Percentiles rank a stretch among this genome's conserved stretches.
Evolutionary conservation across 2,888 invertebrate species (phyloP).

Genomic region (Ganaspis brasiliensis): DNA sequence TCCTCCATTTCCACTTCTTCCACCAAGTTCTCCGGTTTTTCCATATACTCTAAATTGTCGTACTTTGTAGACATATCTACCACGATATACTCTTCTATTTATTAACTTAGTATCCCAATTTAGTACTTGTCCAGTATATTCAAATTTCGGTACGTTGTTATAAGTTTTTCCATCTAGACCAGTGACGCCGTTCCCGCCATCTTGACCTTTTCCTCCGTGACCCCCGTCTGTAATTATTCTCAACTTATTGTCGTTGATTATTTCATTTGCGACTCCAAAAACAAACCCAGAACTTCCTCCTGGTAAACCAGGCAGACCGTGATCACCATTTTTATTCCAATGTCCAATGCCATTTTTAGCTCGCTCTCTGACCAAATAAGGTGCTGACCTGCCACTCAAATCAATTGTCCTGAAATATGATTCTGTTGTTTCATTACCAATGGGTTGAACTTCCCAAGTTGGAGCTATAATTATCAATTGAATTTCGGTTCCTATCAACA

Average conservation of each 20-base stretch:
- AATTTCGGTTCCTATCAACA: not conserved
- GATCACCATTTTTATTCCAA: not conserved
- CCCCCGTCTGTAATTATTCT: not conserved
- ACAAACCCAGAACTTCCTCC: not conserved
- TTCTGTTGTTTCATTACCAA: not conserved
- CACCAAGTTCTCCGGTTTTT: not conserved
- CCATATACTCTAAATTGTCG: not conserved
- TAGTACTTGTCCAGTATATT: not conserved
- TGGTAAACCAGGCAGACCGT: not conserved
- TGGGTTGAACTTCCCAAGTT: not conserved
- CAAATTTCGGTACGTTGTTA: not conserved
- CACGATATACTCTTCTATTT: not conserved
- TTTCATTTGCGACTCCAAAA: not conserved
- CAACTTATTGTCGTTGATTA: not conserved
- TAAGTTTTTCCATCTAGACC: not conserved
- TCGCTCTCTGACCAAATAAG: not conserved
- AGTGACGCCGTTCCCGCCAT: not conserved
- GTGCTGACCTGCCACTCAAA: not conserved
- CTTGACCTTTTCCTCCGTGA: not conserved
- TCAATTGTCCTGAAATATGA: not conserved
- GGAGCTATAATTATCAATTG: not conserved
- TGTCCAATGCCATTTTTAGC: not conserved
- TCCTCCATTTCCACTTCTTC: not conserved
- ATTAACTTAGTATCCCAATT: too few species aligned
- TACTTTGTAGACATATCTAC: not conserved